These are phyloP conservation scores for Laticauda laticaudata DNA, from an alignment of 2,113 vertebrate species.

Conservation along the genomic window DNA sequence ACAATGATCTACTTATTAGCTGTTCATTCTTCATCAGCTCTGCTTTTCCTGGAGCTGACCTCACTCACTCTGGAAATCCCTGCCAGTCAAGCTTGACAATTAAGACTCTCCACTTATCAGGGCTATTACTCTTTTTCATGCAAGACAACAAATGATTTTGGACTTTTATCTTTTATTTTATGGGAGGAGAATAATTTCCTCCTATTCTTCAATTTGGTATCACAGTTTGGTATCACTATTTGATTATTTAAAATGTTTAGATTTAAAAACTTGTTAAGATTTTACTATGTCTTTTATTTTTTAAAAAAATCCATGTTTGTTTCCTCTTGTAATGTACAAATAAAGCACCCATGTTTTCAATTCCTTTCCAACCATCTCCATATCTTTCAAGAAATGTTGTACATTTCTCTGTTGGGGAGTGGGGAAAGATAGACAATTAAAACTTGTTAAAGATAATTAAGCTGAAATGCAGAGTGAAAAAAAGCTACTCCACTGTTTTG, in stretches of 20 bases:
- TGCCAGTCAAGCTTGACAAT: background rate
- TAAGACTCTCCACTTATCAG: background rate
- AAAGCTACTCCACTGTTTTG: slow-evolving; percentile 57
- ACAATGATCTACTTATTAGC: background rate
- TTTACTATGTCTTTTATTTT: slow-evolving; percentile 25
- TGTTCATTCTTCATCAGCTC: background rate
- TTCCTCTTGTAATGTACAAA: slow-evolving; percentile 44
- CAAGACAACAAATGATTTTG: background rate
- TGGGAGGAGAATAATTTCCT: background rate
- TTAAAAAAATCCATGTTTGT: background rate
- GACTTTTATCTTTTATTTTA: background rate
- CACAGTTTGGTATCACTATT: background rate
- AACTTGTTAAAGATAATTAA: slow-evolving; percentile 72
- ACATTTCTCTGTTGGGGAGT: slow-evolving; percentile 23
- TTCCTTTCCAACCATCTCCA: slow-evolving; percentile 51
- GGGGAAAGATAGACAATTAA: slow-evolving; percentile 65
- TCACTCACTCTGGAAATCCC: background rate
- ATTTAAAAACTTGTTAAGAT: slow-evolving; percentile 10
- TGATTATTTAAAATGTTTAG: slow-evolving; percentile 4
- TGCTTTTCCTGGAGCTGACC: background rate
- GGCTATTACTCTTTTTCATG: background rate
- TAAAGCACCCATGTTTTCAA: slow-evolving; percentile 51
- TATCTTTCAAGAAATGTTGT: slow-evolving; percentile 53
- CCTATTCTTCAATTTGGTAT: background rate
- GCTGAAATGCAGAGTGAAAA: slow-evolving; percentile 55